A percentile compares a stretch with the other conserved stretches of the same genome.
Conservation (phyloP, 1,140 invertebrate species). For the Carposina sasakii region DNA sequence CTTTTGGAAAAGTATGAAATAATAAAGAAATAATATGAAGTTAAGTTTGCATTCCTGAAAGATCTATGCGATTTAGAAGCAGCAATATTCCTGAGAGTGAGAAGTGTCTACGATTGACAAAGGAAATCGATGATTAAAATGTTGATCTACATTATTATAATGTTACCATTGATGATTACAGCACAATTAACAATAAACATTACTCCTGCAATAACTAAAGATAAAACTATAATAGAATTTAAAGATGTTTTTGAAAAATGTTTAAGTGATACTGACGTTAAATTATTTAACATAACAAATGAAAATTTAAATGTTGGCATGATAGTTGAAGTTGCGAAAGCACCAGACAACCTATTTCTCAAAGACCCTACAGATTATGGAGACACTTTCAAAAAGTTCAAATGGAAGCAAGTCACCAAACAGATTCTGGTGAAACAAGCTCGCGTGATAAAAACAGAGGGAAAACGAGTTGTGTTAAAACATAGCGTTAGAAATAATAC, state of each 20-base stretch:
- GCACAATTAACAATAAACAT: constrained; percentile 35
- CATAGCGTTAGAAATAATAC: constrained; percentile 13
- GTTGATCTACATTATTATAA: not conserved
- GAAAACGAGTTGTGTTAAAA: constrained; percentile 31
- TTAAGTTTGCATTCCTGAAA: too few species aligned
- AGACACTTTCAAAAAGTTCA: constrained; percentile 35
- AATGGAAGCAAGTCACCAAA: constrained; percentile 38
- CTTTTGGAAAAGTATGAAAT: too few species aligned
- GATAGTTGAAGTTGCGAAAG: constrained; percentile 33
- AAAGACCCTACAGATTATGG: constrained; percentile 41
- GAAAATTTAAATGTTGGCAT: constrained; percentile 38
- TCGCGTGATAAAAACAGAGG: constrained; percentile 20
- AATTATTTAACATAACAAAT: constrained; percentile 40
- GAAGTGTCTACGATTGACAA: too few species aligned
- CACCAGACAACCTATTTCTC: constrained; percentile 38
- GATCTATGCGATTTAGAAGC: too few species aligned
- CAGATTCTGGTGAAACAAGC: constrained; percentile 24
- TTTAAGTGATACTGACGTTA: constrained; percentile 34
- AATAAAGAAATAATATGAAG: too few species aligned
- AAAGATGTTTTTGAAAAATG: constrained; percentile 33
- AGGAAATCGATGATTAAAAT: not conserved
- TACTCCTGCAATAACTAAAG: constrained; percentile 23
- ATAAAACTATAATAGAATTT: constrained; percentile 19
- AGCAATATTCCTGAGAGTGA: too few species aligned
- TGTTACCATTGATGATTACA: constrained; percentile 14